A percentile compares a stretch with the other conserved stretches of the same genome.
Conservation (phyloP, 1,140 invertebrate species). For the Octopus sinensis region DNA sequence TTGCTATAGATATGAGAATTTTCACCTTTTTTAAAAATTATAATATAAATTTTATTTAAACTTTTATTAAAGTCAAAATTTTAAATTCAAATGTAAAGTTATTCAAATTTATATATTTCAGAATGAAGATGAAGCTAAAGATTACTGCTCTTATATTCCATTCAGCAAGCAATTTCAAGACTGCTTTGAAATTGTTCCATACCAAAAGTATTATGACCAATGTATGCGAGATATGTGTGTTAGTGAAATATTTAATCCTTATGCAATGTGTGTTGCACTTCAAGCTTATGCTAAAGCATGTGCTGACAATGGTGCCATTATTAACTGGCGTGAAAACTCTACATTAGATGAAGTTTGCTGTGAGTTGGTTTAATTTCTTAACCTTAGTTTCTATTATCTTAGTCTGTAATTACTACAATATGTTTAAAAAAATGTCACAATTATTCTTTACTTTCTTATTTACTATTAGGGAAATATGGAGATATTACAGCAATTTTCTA, state of each 20-base stretch:
- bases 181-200: not conserved
- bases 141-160: not conserved
- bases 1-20: too few species aligned
- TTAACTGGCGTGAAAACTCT: not conserved
- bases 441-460: too few species aligned
- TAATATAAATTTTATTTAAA: too few species aligned
- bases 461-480: too few species aligned
- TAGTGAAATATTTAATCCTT: not conserved
- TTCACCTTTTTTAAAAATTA: too few species aligned
- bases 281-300: not conserved
- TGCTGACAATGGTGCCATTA: not conserved
- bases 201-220: not conserved
- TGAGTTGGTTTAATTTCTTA: not conserved
- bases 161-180: not conserved
- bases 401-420: too few species aligned
- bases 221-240: constrained; percentile 11
- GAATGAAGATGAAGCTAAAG: not conserved
- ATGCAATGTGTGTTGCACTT: constrained; percentile 6
- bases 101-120: not conserved
- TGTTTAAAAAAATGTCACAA: too few species aligned
- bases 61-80: too few species aligned
- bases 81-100: too few species aligned
- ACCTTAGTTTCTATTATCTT: too few species aligned
- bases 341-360: not conserved
- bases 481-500: too few species aligned